Evolutionary conservation across 2,113 vertebrate species (phyloP).

Genomic region (Lota lota): DNA sequence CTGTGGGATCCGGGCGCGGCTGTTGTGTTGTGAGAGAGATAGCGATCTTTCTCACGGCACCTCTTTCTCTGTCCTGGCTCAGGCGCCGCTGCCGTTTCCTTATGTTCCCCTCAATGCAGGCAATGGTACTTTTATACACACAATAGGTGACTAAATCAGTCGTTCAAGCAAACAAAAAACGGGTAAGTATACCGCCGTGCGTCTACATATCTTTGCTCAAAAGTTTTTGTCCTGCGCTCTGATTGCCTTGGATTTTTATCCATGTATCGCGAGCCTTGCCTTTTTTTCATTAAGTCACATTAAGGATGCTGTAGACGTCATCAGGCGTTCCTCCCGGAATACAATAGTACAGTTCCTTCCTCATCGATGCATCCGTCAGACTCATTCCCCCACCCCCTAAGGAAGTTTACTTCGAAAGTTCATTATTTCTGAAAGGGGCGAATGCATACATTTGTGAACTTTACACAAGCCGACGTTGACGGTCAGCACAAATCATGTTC

Average conservation of each 20-base stretch:
- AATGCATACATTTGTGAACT: conserved; percentile 39
- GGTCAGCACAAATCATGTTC: conserved; percentile 25
- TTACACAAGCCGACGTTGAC: conserved; percentile 31
- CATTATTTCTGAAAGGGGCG: conserved; percentile 33
- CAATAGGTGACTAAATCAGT: conserved; percentile 67
- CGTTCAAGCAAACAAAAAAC: conserved; percentile 68
- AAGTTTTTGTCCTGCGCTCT: conserved; percentile 84
- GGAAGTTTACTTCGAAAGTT: conserved; percentile 78
- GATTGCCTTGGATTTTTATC: conserved; percentile 95
- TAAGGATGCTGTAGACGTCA: conserved; percentile 99
- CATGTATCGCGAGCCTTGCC: conserved; percentile 84
- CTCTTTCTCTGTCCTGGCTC: conserved; percentile 75
- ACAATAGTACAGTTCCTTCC: conserved; percentile 89
- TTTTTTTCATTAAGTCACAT: conserved; percentile 86
- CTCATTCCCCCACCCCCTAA: conserved; percentile 42
- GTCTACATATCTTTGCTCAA: conserved; percentile 82
- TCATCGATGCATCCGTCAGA: conserved; percentile 86
- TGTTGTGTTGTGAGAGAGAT: conserved; percentile 55
- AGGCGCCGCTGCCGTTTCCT: conserved; percentile 78
- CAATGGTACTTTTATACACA: conserved; percentile 70
- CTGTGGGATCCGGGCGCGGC: conserved; percentile 70
- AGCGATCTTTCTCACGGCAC: conserved; percentile 75
- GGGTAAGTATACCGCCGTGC: conserved; percentile 75
- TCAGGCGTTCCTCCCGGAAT: conserved; percentile 96
- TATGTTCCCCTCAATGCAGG: conserved; percentile 75